Base-by-base conservation (phyloP, 2,888 invertebrate species). In the Doris montereyensis region DNA sequence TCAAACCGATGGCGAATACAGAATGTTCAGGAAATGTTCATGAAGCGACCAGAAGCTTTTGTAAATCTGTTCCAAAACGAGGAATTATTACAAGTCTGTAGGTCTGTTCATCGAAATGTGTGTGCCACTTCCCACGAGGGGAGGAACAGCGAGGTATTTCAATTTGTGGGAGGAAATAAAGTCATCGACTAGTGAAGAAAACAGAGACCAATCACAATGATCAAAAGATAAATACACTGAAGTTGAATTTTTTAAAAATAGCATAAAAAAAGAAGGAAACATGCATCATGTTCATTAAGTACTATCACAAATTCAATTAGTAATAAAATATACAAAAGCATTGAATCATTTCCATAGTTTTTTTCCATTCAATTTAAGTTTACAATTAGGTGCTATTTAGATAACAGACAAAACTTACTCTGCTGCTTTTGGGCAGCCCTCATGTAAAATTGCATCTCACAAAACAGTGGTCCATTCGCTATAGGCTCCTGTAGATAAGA, bases 1-100 rank as follows among this genome's bases (percentile, higher is more conserved):
- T 96, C 83, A 95, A 92, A 3, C 95, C 95, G 82, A 97, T 92
- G 76, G 95, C 94, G 83, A 95, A 93, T 62, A 96, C 95, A 83
- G 96, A 95, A 92, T 95, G 96, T 52, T 95, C 92, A 80, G 95
- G 95, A 81, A 98, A 94, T 1, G 91, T 94, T 76, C 88, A 87
- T n/a, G 86, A 85, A 78, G 84, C 81, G 26, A 94, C 92, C 82
- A 95, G 95, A 57, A 97, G 91, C 91, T 96, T 95, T 87, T 97
- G 92, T 65, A 98, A 93, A 91, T 98, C 97, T 78, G 94, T 94
- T 83, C 96, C 95, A 90, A 95, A 98, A 82, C 96, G 94, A 2
- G 97, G 97, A 89, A 99, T 94, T n/a, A 99, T 95, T 85, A 99
- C 93, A 92, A 98, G 99, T 80, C 99, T 94, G 90, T 97, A 97